A percentile compares a stretch with the other conserved stretches of the same genome.
Evolutionary conservation across 2,888 invertebrate species (phyloP).

Genomic region (Ctenicera cuprea): DNA sequence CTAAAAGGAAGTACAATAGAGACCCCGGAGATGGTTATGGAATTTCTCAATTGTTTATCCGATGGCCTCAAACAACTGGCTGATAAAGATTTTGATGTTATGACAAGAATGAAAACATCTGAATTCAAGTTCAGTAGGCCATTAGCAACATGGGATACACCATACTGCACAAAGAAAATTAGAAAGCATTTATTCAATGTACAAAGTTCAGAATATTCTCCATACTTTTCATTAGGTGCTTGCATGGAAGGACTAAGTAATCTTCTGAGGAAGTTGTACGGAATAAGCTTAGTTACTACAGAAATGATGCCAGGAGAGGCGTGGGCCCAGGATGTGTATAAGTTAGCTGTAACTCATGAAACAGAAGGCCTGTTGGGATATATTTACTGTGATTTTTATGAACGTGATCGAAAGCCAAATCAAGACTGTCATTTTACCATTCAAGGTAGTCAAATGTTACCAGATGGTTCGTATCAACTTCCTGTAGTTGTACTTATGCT

Average conservation of each 20-base stretch:
- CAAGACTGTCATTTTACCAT: conserved; percentile 99
- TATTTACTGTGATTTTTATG: conserved; percentile 98
- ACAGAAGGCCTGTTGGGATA: conserved; percentile 86
- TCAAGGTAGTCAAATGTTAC: conserved; percentile 88
- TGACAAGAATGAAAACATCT: conserved; percentile 84
- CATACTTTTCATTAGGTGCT: conserved; percentile 93
- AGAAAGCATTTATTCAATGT: conserved; percentile 83
- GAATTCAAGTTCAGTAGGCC: conserved; percentile 60
- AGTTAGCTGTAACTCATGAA: conserved; percentile 92
- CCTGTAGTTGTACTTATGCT: conserved; percentile 96
- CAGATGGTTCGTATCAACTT: conserved; percentile 89
- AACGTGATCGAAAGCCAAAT: conserved; percentile 92
- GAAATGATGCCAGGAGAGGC: conserved; percentile 85
- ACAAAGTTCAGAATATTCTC: conserved; percentile 83
- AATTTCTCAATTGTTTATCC: conserved; percentile 87
- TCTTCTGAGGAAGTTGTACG: conserved; percentile 89
- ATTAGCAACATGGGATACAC: conserved; percentile 89
- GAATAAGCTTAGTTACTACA: conserved; percentile 84
- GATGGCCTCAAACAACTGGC: conserved; percentile 83
- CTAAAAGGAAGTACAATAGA: conserved; percentile 92
- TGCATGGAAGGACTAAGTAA: conserved; percentile 98
- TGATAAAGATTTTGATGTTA: conserved; percentile 82
- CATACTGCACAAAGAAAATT: conserved; percentile 86
- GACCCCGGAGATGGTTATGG: conserved; percentile 84
- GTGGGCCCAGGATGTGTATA: conserved; percentile 87